Percentiles rank a stretch among this genome's conserved stretches.
phyloP scores from a whole-genome alignment of 2,113 vertebrate genomes.

The Megaleporinus macrocephalus region DNA sequence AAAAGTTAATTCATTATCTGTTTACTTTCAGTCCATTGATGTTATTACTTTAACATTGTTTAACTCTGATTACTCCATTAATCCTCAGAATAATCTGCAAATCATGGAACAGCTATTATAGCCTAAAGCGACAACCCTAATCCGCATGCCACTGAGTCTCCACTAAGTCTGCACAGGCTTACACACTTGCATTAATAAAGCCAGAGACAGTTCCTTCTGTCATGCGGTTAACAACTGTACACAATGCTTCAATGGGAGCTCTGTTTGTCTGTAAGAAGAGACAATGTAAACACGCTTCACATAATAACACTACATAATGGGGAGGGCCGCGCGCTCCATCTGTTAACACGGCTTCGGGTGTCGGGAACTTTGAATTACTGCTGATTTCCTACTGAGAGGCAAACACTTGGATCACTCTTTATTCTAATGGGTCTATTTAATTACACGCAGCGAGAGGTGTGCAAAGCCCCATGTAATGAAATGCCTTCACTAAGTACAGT shows the following conservation, averaged over 20 bases:
- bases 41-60: too few species aligned
- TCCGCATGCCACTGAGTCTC: too few species aligned
- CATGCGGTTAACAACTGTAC: conserved; percentile 22
- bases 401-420: not conserved
- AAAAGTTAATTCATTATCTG: too few species aligned
- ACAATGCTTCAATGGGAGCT: conserved; percentile 13
- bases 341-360: not conserved
- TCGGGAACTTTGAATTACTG: not conserved
- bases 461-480: not conserved
- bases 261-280: not conserved
- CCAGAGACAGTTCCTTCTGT: conserved; percentile 28
- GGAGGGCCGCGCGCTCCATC: not conserved
- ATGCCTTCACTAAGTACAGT: not conserved
- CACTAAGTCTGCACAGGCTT: too few species aligned
- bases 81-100: too few species aligned
- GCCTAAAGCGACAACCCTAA: too few species aligned
- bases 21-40: too few species aligned
- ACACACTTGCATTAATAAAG: conserved; percentile 8
- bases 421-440: not conserved
- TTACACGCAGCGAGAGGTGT: not conserved
- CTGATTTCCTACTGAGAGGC: not conserved
- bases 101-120: too few species aligned
- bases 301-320: conserved; percentile 15
- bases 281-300: conserved; percentile 25
- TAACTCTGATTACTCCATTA: too few species aligned